These are phyloP conservation scores for Drosophila saltans DNA, from an alignment of 1,140 invertebrate genomes.

Conservation along the genomic window DNA sequence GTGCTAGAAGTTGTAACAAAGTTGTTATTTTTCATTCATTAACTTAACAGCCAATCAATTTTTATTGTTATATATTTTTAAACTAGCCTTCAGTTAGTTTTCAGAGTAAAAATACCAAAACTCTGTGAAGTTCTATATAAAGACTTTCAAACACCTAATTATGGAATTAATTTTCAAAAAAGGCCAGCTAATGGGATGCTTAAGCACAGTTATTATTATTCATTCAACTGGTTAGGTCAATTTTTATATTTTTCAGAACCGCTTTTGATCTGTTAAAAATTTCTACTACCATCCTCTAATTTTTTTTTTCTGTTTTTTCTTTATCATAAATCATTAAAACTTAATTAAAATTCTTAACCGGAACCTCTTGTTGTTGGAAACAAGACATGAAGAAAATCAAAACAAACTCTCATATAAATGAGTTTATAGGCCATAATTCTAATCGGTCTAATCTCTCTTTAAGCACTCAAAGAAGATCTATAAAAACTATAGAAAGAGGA, in stretches of 20 bases:
- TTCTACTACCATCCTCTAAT: not conserved
- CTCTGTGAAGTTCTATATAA: too few relatives aligned
- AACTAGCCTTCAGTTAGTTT: too few relatives aligned
- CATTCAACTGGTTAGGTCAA: not conserved
- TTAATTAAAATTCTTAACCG: constrained; percentile 63
- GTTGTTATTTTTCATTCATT: too few relatives aligned
- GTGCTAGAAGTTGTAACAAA: too few relatives aligned
- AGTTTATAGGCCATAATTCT: constrained; percentile 72
- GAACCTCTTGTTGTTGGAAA: constrained; percentile 47
- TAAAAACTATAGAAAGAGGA: constrained; percentile 49
- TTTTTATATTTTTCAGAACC: not conserved
- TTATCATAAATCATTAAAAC: constrained; percentile 65
- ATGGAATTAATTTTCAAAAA: not conserved
- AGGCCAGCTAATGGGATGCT: not conserved
- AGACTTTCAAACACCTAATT: not conserved
- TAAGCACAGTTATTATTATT: constrained; percentile 7
- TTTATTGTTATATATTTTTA: not conserved
- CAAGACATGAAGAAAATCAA: constrained; percentile 31
- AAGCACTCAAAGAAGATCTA: constrained; percentile 54
- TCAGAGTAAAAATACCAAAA: too few relatives aligned
- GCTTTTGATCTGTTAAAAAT: constrained; percentile 7
- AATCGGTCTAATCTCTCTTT: constrained; percentile 59
- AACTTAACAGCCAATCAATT: not conserved
- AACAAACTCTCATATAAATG: constrained; percentile 63
- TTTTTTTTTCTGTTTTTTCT: constrained; percentile 24